phyloP scores from a whole-genome alignment of 2,113 vertebrate genomes.

The Mustela lutreola region DNA sequence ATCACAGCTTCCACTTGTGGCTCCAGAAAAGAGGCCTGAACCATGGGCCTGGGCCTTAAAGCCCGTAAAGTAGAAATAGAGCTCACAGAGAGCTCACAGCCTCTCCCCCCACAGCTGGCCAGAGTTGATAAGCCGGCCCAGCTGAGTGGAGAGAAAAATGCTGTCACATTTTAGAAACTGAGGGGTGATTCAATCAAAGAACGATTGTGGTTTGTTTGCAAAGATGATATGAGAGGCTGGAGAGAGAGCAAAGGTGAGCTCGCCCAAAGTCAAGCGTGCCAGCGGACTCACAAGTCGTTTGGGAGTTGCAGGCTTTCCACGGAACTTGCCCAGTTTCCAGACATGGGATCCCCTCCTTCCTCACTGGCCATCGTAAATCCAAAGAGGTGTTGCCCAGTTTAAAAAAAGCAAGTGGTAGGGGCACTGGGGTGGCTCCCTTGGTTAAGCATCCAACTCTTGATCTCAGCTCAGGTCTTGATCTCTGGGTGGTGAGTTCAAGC shows the following conservation, averaged over 20 bases:
- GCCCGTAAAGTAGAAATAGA: not conserved
- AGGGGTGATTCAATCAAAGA: not conserved
- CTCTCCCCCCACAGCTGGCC: not conserved
- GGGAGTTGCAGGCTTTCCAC: not conserved
- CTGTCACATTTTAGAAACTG: not conserved
- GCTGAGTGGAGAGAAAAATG: not conserved
- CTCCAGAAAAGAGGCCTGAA: not conserved
- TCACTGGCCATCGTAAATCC: not conserved
- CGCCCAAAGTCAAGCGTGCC: not conserved
- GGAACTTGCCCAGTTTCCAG: not conserved
- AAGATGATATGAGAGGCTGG: not conserved
- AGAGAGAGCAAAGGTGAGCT: not conserved
- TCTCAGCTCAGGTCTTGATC: not conserved
- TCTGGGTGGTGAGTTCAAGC: not conserved
- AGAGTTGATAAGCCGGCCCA: not conserved
- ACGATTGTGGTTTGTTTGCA: not conserved
- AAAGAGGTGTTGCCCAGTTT: not conserved
- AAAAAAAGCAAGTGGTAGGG: not conserved
- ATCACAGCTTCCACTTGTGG: not conserved
- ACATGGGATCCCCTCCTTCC: not conserved
- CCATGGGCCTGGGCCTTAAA: not conserved
- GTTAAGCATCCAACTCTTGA: not conserved
- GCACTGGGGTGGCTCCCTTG: not conserved
- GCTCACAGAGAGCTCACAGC: not conserved
- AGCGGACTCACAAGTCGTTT: too few relatives aligned